These are phyloP conservation scores for Lanistes nyassanus DNA, from an alignment of 1,140 invertebrate species.

Conservation along the genomic window DNA sequence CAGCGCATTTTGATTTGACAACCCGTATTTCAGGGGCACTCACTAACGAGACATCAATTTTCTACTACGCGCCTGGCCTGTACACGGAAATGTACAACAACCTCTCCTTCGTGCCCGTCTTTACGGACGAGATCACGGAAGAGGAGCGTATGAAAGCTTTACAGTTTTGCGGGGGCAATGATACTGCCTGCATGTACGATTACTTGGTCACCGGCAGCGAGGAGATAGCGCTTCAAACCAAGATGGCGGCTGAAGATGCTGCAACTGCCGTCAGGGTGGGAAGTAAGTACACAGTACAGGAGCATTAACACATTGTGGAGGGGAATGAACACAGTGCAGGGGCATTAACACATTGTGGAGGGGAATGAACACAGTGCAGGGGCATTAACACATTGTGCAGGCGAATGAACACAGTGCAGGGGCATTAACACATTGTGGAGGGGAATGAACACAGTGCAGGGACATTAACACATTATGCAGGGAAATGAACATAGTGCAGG, in stretches of 20 bases:
- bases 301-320: too few species aligned
- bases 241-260: background rate
- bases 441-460: too few species aligned
- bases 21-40: slow-evolving; percentile 3
- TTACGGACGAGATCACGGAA: background rate
- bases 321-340: too few species aligned
- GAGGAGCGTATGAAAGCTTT: background rate
- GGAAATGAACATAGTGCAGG: too few species aligned
- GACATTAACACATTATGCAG: too few species aligned
- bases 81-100: background rate
- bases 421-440: too few species aligned
- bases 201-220: slow-evolving; percentile 15
- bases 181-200: slow-evolving; percentile 14
- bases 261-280: too few species aligned
- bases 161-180: background rate
- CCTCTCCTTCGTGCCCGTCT: slow-evolving; percentile 11
- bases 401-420: too few species aligned
- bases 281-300: too few species aligned
- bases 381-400: too few species aligned
- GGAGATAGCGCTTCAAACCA: slow-evolving; percentile 6
- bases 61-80: slow-evolving; percentile 2
- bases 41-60: background rate
- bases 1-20: background rate
- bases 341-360: too few species aligned
- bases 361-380: too few species aligned